phyloP scores from a whole-genome alignment of 2,797 vertebrate species.

The Aeoliscus strigatus region DNA sequence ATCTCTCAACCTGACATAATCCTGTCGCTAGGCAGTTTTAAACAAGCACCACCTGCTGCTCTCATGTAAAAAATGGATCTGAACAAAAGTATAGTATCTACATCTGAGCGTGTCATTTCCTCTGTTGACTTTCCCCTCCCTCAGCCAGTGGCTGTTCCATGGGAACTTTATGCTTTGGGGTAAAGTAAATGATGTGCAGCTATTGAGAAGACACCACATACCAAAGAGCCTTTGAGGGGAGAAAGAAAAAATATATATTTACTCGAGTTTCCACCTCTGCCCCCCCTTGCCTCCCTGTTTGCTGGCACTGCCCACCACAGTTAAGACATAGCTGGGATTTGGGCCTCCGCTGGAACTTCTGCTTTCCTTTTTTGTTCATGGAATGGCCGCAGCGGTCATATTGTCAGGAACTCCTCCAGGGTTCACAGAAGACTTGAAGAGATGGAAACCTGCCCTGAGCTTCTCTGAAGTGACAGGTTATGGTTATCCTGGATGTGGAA shows the following conservation, averaged over 20 bases:
- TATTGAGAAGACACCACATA: slow-evolving; percentile 53
- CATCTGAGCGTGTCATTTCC: slow-evolving; percentile 39
- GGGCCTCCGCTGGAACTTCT: slow-evolving; percentile 68
- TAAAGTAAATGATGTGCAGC: slow-evolving; percentile 40
- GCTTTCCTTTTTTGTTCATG: slow-evolving; percentile 63
- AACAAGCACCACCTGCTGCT: slow-evolving; percentile 37
- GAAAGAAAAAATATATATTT: slow-evolving; percentile 63
- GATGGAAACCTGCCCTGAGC: slow-evolving; percentile 50
- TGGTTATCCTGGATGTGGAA: slow-evolving; percentile 27
- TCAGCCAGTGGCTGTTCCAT: slow-evolving; percentile 52
- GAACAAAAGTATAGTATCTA: no score
- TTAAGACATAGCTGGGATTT: slow-evolving; percentile 58
- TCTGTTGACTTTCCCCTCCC: slow-evolving; percentile 24
- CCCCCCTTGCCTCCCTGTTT: slow-evolving; percentile 23
- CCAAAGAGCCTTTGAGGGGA: slow-evolving; percentile 44
- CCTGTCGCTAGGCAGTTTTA: slow-evolving; percentile 67
- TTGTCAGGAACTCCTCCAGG: slow-evolving; percentile 41
- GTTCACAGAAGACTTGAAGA: slow-evolving; percentile 42
- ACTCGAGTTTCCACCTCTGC: slow-evolving; percentile 56
- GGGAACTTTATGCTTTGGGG: slow-evolving; percentile 39
- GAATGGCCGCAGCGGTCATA: slow-evolving; percentile 49
- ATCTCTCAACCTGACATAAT: slow-evolving; percentile 34
- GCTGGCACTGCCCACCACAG: slow-evolving; percentile 33
- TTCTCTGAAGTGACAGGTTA: slow-evolving; percentile 28
- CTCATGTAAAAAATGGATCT: slow-evolving; percentile 29